These are phyloP conservation scores for Agonum fuliginosum DNA, from an alignment of 2,888 invertebrate species.

Conservation along the genomic window DNA sequence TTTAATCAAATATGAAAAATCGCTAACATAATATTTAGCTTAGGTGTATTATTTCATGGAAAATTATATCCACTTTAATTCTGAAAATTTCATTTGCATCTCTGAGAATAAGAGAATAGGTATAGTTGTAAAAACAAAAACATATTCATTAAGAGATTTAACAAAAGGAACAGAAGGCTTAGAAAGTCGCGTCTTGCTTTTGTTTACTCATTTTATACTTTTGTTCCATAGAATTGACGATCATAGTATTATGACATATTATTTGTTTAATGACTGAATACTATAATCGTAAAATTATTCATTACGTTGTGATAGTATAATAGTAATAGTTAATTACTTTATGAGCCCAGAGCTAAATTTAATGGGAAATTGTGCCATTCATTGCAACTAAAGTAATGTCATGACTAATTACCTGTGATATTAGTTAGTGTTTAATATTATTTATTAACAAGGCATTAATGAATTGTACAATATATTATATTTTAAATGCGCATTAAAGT, in stretches of 20 bases:
- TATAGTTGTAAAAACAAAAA: neutral
- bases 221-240: neutral
- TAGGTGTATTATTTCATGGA: constrained; percentile 17
- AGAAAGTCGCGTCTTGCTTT: neutral
- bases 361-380: neutral
- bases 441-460: neutral
- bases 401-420: neutral
- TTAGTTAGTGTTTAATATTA: neutral
- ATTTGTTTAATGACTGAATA: neutral
- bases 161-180: neutral
- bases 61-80: neutral
- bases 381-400: neutral
- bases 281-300: neutral
- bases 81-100: neutral
- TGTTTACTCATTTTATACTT: neutral
- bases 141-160: neutral
- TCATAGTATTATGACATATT: too few relatives aligned
- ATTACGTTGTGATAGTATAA: neutral
- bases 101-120: neutral
- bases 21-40: constrained; percentile 1
- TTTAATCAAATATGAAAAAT: constrained; percentile 15
- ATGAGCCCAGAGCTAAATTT: neutral
- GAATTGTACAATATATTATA: too few relatives aligned
- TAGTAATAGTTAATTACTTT: neutral
- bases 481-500: too few relatives aligned